Percentiles rank a stretch among this genome's conserved stretches.
phyloP scores from a whole-genome alignment of 1,140 invertebrate genomes.

The Liolophura sinensis region DNA sequence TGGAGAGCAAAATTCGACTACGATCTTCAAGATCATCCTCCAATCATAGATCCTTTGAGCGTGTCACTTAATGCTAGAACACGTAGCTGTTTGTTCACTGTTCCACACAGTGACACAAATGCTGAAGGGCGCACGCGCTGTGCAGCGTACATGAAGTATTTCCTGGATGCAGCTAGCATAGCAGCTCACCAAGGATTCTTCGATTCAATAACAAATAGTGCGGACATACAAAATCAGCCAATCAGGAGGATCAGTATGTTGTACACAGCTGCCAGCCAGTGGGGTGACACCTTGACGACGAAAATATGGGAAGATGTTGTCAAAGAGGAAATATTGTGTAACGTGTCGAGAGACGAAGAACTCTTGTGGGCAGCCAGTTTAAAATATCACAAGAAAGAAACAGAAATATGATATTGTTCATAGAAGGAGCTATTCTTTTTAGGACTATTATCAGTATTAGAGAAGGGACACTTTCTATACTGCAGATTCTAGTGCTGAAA shows the following conservation, averaged over 20 bases:
- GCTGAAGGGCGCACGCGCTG: constrained; percentile 30
- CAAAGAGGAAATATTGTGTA: too few species aligned
- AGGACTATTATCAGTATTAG: too few species aligned
- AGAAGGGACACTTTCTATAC: too few species aligned
- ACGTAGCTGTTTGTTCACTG: constrained; percentile 23
- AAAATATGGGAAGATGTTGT: constrained; percentile 33
- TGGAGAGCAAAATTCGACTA: constrained; percentile 27
- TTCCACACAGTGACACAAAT: constrained; percentile 35
- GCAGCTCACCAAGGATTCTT: constrained; percentile 30
- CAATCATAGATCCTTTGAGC: too few species aligned
- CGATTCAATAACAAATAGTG: constrained; percentile 18
- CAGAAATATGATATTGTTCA: too few species aligned
- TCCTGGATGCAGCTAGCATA: constrained; percentile 36
- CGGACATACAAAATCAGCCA: constrained; percentile 35
- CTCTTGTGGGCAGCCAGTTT: too few species aligned
- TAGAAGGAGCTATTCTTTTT: too few species aligned
- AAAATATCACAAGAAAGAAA: too few species aligned
- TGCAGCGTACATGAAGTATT: constrained; percentile 37
- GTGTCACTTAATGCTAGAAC: constrained; percentile 12
- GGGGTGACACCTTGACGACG: constrained; percentile 33
- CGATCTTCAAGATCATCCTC: constrained; percentile 7
- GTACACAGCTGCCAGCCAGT: constrained; percentile 30
- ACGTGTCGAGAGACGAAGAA: too few species aligned
- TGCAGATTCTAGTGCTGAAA: too few species aligned
- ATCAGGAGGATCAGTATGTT: constrained; percentile 32